Conservation (phyloP, 2,888 invertebrate genomes). For the Exocentrus adspersus region DNA sequence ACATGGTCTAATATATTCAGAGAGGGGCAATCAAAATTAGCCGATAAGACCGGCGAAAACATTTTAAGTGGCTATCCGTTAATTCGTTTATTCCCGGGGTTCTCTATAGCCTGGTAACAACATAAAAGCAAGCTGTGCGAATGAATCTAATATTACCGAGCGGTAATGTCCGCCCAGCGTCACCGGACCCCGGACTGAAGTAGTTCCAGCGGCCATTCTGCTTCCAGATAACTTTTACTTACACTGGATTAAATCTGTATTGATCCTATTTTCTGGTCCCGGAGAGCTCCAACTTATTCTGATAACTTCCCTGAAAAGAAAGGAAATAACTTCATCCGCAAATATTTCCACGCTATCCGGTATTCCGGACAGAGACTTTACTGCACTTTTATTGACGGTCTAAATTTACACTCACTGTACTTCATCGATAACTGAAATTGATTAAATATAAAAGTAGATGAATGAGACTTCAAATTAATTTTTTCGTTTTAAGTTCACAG, state of each 20-base stretch:
- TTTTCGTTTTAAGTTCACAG: no score
- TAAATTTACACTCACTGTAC: no score
- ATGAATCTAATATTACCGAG: constrained; percentile 42
- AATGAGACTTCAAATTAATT: no score
- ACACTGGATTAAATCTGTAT: constrained; percentile 49
- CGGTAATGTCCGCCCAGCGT: constrained; percentile 38
- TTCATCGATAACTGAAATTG: no score
- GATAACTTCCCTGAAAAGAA: constrained; percentile 32
- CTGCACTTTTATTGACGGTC: no score
- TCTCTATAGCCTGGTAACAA: constrained; percentile 22
- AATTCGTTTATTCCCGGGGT: constrained; percentile 25
- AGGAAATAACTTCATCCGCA: constrained; percentile 24
- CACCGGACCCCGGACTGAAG: constrained; percentile 32
- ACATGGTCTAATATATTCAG: constrained; percentile 9
- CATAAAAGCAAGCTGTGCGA: constrained; percentile 41
- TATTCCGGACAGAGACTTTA: constrained; percentile 18
- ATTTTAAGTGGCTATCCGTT: constrained; percentile 29
- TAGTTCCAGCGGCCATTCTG: constrained; percentile 40
- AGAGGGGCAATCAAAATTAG: constrained; percentile 23
- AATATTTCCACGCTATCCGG: constrained; percentile 19
- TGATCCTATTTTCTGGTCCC: constrained; percentile 42
- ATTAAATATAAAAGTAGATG: no score
- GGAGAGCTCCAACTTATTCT: constrained; percentile 39
- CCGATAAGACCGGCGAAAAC: constrained; percentile 22
- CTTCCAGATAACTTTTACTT: constrained; percentile 47